Conservation (phyloP, 2,888 invertebrate genomes). For the Ormyrus thymus region DNA sequence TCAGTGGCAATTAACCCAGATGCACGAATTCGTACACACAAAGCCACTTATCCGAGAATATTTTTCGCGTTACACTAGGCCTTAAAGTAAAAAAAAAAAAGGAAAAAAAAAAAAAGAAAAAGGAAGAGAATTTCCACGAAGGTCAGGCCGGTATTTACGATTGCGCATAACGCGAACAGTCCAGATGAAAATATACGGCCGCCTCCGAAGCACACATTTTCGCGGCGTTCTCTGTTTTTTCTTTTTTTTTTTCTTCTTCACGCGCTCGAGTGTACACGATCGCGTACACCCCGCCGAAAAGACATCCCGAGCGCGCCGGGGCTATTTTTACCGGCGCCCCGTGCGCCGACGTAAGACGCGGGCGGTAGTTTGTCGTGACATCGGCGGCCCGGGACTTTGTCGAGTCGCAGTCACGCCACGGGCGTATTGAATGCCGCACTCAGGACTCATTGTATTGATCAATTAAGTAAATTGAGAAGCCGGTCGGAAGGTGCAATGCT, state of each 20-base stretch:
- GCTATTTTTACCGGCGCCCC: conserved; percentile 6
- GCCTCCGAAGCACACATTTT: not conserved
- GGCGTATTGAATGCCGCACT: not conserved
- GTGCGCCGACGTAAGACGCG: not conserved
- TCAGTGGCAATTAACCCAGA: too few relatives aligned
- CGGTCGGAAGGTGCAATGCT: not conserved
- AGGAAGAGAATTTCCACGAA: conserved; percentile 19
- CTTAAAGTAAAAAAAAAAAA: not conserved
- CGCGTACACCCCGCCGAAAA: not conserved
- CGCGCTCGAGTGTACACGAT: not conserved
- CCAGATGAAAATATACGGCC: conserved; percentile 14
- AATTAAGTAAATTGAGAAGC: conserved; percentile 2
- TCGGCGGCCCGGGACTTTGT: not conserved
- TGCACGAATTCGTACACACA: too few relatives aligned
- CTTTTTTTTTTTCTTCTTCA: not conserved
- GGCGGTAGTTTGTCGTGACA: not conserved
- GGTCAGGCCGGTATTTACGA: not conserved
- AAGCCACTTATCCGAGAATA: not conserved
- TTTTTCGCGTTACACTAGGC: conserved; percentile 5
- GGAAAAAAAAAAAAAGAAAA: not conserved
- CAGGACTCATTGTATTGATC: not conserved
- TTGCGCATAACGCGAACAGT: not conserved
- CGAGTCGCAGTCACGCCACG: not conserved
- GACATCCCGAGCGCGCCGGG: not conserved
- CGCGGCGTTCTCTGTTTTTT: not conserved